phyloP scores from a whole-genome alignment of 2,113 vertebrate species.

The Sceloporus tristichus region DNA sequence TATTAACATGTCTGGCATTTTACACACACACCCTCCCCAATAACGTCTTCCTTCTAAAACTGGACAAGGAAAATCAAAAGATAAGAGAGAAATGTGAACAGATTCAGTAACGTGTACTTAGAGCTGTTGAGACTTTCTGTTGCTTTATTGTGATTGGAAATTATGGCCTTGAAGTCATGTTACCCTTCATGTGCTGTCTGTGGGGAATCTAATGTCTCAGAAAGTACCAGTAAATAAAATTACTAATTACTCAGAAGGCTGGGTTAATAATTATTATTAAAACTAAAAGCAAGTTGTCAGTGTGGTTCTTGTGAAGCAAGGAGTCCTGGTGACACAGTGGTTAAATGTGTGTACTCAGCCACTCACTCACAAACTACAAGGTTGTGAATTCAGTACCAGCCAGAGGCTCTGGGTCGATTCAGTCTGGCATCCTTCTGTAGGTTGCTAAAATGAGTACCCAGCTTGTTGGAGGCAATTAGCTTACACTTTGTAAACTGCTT shows the following conservation, averaged over 20 bases:
- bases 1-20: not conserved
- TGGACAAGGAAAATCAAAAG: not conserved
- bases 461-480: too few species aligned
- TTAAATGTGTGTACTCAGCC: too few species aligned
- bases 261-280: not conserved
- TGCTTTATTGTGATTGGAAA: too few species aligned
- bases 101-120: not conserved
- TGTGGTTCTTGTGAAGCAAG: not conserved
- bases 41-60: not conserved
- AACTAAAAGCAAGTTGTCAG: not conserved
- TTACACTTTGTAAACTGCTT: too few species aligned
- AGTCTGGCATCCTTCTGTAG: too few species aligned
- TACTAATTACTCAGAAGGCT: not conserved
- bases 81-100: not conserved
- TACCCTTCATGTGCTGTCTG: not conserved
- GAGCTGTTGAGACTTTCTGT: not conserved
- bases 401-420: too few species aligned
- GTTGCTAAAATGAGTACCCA: too few species aligned
- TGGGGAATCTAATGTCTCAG: not conserved
- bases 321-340: too few species aligned
- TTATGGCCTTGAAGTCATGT: not conserved
- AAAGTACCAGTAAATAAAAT: not conserved
- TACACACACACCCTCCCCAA: not conserved
- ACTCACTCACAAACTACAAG: too few species aligned
- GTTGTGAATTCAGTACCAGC: too few species aligned